phyloP scores from a whole-genome alignment of 1,140 invertebrate species.

The Gyrodactylus bullatarudis region DNA sequence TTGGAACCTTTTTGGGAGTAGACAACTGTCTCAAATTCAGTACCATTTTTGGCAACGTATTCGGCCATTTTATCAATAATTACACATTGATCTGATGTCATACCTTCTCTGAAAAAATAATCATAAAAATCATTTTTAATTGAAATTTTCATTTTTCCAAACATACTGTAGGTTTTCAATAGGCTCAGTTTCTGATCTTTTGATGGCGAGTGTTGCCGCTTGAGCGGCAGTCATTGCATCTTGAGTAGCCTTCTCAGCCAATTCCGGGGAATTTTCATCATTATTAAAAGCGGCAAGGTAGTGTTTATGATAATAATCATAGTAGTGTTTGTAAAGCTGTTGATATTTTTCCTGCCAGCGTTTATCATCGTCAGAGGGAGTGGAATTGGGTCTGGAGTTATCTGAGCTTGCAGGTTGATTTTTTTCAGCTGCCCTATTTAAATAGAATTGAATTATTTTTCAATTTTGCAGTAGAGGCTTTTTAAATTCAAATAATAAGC shows the following conservation, averaged over 20 bases:
- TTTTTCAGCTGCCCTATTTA: no score
- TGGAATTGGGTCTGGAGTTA: background rate
- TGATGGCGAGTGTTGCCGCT: background rate
- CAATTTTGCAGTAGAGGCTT: no score
- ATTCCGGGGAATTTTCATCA: background rate
- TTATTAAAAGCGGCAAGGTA: background rate
- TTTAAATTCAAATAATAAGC: no score
- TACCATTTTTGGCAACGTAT: constrained; percentile 66
- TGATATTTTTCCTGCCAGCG: background rate
- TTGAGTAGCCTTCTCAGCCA: background rate
- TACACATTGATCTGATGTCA: constrained; percentile 15
- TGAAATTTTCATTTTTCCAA: no score
- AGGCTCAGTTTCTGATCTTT: background rate
- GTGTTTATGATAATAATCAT: background rate
- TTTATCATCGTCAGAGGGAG: background rate
- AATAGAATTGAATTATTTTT: no score
- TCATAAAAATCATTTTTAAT: no score
- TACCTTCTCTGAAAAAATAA: no score
- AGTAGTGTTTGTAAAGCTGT: background rate
- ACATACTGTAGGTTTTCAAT: background rate
- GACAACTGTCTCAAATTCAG: constrained; percentile 37
- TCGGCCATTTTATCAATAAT: constrained; percentile 78
- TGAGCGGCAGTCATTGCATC: background rate
- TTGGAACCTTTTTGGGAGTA: background rate
- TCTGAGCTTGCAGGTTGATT: no score